Evolutionary conservation across 2,113 vertebrate species (phyloP).

Genomic region (Neoarius graeffei): DNA sequence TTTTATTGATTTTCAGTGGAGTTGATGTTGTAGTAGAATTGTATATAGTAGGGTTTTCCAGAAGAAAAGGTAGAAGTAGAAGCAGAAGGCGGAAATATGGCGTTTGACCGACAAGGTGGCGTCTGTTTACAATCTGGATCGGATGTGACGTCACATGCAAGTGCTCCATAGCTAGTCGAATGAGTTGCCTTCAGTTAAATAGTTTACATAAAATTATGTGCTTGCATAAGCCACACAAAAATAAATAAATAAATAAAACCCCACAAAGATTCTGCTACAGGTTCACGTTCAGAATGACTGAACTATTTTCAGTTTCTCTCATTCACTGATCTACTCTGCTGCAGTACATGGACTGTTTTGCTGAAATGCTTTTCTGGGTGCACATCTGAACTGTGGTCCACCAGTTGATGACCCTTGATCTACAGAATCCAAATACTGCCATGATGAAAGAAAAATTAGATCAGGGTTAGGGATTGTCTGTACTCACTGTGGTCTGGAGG

Average conservation of each 20-base stretch:
- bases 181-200: neutral
- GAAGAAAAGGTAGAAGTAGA: no score
- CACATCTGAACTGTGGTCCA: neutral
- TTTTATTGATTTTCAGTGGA: no score
- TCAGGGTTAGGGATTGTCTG: neutral
- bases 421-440: neutral
- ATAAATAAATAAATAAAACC: neutral
- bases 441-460: neutral
- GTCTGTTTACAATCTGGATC: no score
- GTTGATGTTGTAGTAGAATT: no score
- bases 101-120: no score
- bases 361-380: neutral
- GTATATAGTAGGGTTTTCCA: no score
- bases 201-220: neutral
- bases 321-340: neutral
- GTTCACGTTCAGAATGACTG: neutral
- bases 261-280: neutral
- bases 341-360: neutral
- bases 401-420: neutral
- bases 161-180: neutral
- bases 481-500: constrained; percentile 94
- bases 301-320: neutral
- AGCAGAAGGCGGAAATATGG: no score
- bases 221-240: neutral
- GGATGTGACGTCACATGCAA: no score